Percentiles rank a stretch among this genome's conserved stretches.
These are phyloP conservation scores for Hypotaenidia philippensis DNA, from an alignment of 2,797 vertebrate species.

Conservation along the genomic window DNA sequence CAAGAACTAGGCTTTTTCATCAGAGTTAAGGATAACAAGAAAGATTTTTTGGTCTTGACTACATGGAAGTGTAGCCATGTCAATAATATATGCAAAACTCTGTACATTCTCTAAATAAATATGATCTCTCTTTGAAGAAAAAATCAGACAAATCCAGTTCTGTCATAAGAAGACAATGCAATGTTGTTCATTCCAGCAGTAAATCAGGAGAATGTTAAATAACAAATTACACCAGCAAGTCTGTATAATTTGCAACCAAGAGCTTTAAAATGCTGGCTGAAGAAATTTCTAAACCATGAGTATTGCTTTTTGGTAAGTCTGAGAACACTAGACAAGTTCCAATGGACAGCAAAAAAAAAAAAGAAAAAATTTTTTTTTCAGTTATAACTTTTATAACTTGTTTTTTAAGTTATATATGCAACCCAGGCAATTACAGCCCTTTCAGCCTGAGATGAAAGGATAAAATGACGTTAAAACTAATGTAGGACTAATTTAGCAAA, in stretches of 20 bases:
- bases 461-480: conserved; percentile 23
- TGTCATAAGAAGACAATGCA: not conserved
- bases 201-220: not conserved
- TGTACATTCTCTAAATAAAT: not conserved
- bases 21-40: not conserved
- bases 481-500: not conserved
- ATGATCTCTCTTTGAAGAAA: not conserved
- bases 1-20: not conserved
- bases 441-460: not conserved
- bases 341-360: fast-evolving
- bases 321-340: not conserved
- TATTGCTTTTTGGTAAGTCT: not conserved
- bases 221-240: not conserved
- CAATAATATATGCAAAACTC: not conserved
- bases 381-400: too few species aligned
- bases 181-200: not conserved
- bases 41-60: not conserved
- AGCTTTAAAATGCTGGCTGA: not conserved
- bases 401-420: not conserved
- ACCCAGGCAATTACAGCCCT: not conserved
- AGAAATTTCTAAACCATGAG: not conserved
- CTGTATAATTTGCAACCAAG: not conserved
- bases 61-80: not conserved
- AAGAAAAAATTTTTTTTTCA: not conserved
- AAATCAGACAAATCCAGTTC: not conserved